phyloP scores from a whole-genome alignment of 1,140 invertebrate genomes.

The Apis cerana region DNA sequence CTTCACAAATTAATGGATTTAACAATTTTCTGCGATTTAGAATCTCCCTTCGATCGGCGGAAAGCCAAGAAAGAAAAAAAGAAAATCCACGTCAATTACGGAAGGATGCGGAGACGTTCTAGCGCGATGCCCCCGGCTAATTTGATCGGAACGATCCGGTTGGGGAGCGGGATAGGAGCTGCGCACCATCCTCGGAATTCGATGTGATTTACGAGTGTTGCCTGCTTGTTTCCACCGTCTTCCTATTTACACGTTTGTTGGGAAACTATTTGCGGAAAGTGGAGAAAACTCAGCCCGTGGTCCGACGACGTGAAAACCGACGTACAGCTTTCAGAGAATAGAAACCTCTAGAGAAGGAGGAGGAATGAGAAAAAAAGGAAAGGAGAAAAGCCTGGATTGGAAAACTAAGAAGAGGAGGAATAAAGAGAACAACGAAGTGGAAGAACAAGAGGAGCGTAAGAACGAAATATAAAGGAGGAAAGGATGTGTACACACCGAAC shows the following conservation, averaged over 20 bases:
- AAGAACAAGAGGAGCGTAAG: background rate
- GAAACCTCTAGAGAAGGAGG: background rate
- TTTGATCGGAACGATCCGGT: background rate
- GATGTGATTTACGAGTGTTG: slow-evolving; percentile 14
- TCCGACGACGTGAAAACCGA: background rate
- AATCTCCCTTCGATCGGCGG: background rate
- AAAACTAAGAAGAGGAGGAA: background rate
- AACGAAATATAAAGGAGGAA: background rate
- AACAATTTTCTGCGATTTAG: background rate
- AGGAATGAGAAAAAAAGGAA: background rate
- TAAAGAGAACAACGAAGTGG: background rate
- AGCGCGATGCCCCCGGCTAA: background rate
- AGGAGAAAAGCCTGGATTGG: background rate
- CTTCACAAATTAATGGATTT: too few relatives aligned
- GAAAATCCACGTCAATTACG: slow-evolving; percentile 17
- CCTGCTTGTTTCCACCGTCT: background rate
- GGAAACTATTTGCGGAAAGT: slow-evolving; percentile 31
- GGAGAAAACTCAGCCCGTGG: background rate
- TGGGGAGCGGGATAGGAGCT: background rate
- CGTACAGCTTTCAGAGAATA: background rate
- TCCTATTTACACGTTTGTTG: slow-evolving; percentile 21
- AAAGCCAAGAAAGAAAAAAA: background rate
- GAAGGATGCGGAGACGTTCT: background rate
- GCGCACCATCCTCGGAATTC: background rate
- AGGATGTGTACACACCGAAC: slow-evolving; percentile 2